A percentile compares a stretch with the other conserved stretches of the same genome.
phyloP scores from a whole-genome alignment of 2,113 vertebrate genomes.

The Nothoprocta pentlandii region DNA sequence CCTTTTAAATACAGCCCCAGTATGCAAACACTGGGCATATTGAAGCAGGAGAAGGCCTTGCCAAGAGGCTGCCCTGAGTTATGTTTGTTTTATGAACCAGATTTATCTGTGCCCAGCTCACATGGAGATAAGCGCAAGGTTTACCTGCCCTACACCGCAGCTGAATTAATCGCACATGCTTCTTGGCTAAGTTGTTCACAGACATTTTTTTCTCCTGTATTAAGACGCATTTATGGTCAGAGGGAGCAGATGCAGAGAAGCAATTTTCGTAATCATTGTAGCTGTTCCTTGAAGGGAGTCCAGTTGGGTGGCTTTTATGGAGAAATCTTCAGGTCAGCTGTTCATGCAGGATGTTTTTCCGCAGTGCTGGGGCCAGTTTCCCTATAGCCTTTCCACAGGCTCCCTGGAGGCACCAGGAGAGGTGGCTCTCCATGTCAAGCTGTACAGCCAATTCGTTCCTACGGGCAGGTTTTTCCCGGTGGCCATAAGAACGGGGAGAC shows the following conservation, averaged over 20 bases:
- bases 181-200: background rate
- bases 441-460: background rate
- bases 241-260: background rate
- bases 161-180: background rate
- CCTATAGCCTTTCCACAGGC: background rate
- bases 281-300: background rate
- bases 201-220: background rate
- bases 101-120: background rate
- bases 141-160: background rate
- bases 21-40: background rate
- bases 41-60: background rate
- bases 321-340: background rate
- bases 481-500: background rate
- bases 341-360: background rate
- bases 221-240: background rate
- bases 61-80: background rate
- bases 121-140: background rate
- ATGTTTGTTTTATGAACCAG: constrained; percentile 11
- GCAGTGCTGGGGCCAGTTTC: background rate
- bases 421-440: background rate
- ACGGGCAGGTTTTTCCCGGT: background rate
- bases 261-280: background rate
- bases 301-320: background rate
- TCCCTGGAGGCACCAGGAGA: background rate
- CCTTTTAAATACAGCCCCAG: background rate